A percentile compares a stretch with the other conserved stretches of the same genome.
These are phyloP conservation scores for Phacellophora camtschatica DNA, from an alignment of 30 jellyfish, hydroid and myxozoan genomes.

Conservation along the genomic window DNA sequence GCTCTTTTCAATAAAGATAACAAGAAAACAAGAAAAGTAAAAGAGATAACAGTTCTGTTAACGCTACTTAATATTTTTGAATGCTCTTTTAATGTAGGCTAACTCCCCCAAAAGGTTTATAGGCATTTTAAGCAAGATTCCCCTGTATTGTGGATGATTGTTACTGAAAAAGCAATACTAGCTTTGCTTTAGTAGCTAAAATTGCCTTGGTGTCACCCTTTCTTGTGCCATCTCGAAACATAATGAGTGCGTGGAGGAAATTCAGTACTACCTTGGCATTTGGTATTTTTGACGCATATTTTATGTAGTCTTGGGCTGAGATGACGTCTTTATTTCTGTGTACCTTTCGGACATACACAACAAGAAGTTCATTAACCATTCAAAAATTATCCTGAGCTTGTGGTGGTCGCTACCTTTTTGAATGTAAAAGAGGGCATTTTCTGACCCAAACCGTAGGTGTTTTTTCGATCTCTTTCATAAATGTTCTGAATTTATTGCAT, in stretches of 20 bases:
- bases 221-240: neutral
- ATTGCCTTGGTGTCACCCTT: neutral
- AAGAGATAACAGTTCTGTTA: too few relatives aligned
- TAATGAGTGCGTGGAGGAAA: neutral
- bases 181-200: neutral
- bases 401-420: constrained; percentile 17
- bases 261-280: neutral
- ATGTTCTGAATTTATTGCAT: neutral
- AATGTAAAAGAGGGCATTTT: neutral
- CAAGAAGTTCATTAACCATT: neutral
- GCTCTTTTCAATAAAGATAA: too few relatives aligned
- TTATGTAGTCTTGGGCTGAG: too few relatives aligned
- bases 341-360: neutral
- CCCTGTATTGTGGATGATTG: neutral
- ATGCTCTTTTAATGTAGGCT: too few relatives aligned
- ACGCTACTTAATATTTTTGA: too few relatives aligned
- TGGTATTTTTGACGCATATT: too few relatives aligned
- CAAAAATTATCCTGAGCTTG: neutral
- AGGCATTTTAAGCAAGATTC: too few relatives aligned
- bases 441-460: neutral
- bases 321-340: too few relatives aligned
- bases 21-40: too few relatives aligned
- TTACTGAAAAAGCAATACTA: neutral
- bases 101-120: too few relatives aligned
- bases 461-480: too few relatives aligned